Base-by-base conservation (phyloP, 2,888 invertebrate species). In the Metacarcinus magister region DNA sequence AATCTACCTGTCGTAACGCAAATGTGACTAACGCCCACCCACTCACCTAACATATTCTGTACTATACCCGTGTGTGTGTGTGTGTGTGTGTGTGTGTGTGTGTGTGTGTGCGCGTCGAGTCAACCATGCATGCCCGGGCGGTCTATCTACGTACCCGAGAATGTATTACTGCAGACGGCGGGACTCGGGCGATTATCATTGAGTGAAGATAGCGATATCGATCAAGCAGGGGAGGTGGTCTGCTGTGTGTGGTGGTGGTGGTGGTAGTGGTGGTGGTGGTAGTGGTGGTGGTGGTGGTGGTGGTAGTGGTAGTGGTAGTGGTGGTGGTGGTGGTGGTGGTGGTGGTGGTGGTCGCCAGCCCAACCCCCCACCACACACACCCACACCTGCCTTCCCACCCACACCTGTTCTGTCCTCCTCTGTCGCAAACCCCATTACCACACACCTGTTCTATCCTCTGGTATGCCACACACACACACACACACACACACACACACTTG, bases 201-300 rank as follows among this genome's bases (percentile, higher is more conserved):
- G 93, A 67, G 93, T 44, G 48, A 93, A 93, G 93, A 75, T 75
- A 75, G 75, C 93, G n/a, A 75, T 93, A 93, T 93, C 75, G 93
- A 93, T 93, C 93, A 93, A 39, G 43, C 92, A 32, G 75, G 43
- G 67, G 28, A 75, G 93, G 48, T 75, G 75, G 93, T 93, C 28
- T 23, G 16, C 92, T 92, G 92, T 10, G 48, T 48, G 43, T 5
- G 44, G 16, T 3, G n/a, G 67, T 67, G n/a, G 67, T 67, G n/a
- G 67, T 67, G 67, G 67, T 67, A n/a, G 67, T 67, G 67, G 67
- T 67, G 54, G 13, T 7, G 54, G 54, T 54, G 54, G n/a, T n/a
- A n/a, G n/a, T n/a, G n/a, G n/a, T n/a, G n/a, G n/a, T n/a, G n/a
- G n/a, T n/a, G n/a, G n/a, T n/a, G n/a, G n/a, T n/a, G n/a, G n/a